Conservation (phyloP, 2,888 invertebrate genomes). For the Drosophila sordidula region DNA sequence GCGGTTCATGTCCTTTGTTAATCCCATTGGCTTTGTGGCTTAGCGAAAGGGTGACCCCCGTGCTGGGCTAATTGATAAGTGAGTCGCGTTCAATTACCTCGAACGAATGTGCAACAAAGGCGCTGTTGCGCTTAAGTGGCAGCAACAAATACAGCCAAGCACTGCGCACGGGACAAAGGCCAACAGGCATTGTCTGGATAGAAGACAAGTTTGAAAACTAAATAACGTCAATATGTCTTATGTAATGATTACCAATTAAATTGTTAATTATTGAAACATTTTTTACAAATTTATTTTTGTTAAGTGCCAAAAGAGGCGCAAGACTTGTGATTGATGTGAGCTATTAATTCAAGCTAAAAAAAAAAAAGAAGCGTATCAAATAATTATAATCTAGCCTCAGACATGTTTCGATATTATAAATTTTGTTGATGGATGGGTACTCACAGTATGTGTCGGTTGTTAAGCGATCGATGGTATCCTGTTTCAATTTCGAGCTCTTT, state of each 20-base stretch:
- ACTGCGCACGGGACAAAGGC: not conserved
- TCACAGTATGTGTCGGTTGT: conserved; percentile 97
- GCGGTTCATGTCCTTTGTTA: conserved; percentile 3
- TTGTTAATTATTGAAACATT: not conserved
- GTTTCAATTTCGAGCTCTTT: conserved; percentile 98
- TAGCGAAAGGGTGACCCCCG: not conserved
- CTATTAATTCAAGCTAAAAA: conserved; percentile 17
- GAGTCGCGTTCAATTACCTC: conserved; percentile 4
- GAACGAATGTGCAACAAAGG: conserved; percentile 4
- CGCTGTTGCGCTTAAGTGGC: not conserved
- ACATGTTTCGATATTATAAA: not conserved
- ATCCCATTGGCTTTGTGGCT: not conserved
- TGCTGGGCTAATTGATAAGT: conserved; percentile 19
- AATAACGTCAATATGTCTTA: no score
- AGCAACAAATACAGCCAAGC: not conserved
- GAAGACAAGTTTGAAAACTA: not conserved
- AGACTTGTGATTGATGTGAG: conserved; percentile 38
- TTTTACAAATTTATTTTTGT: no score
- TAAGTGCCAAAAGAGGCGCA: not conserved
- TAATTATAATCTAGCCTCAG: conserved; percentile 26
- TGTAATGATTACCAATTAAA: not conserved
- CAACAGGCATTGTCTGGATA: not conserved
- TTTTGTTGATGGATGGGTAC: conserved; percentile 82
- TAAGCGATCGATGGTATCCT: conserved; percentile 96
- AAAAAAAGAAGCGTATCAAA: conserved; percentile 30